Evolutionary conservation across 2,113 vertebrate species (phyloP).

Genomic region (Siniperca chuatsi): DNA sequence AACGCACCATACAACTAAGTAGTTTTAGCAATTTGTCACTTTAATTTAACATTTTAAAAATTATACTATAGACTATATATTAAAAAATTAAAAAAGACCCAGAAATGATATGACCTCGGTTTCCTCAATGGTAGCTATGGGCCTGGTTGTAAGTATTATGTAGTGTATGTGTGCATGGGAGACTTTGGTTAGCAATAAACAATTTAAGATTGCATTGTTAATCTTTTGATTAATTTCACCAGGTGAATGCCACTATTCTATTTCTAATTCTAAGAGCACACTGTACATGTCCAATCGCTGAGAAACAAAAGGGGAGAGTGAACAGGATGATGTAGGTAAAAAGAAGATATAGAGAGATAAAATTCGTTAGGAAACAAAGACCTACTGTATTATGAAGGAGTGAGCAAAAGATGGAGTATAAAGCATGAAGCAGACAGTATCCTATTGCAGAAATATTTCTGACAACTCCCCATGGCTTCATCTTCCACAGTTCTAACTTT

Average conservation of each 20-base stretch:
- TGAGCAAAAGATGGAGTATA: slow-evolving; percentile 10
- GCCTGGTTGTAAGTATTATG: too few species aligned
- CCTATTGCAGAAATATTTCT: slow-evolving; percentile 42
- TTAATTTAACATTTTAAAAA: too few species aligned
- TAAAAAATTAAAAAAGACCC: too few species aligned
- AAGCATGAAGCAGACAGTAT: slow-evolving; percentile 24
- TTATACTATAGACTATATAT: too few species aligned
- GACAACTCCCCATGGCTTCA: slow-evolving; percentile 57
- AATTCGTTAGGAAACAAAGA: slow-evolving; percentile 13
- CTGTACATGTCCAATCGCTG: not conserved
- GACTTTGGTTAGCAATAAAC: not conserved
- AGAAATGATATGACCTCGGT: too few species aligned
- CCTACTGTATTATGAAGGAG: not conserved
- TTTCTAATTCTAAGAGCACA: not conserved
- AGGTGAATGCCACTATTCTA: not conserved
- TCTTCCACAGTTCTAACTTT: slow-evolving; percentile 53
- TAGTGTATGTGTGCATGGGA: not conserved
- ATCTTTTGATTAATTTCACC: slow-evolving; percentile 13
- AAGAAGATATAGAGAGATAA: not conserved
- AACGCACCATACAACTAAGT: too few species aligned
- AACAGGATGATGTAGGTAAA: not conserved
- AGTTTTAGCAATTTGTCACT: too few species aligned
- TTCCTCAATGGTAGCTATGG: too few species aligned
- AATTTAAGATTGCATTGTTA: not conserved
- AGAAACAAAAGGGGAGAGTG: not conserved